Evolutionary conservation across 2,113 vertebrate genomes (phyloP).

Genomic region (Otolemur garnettii): DNA sequence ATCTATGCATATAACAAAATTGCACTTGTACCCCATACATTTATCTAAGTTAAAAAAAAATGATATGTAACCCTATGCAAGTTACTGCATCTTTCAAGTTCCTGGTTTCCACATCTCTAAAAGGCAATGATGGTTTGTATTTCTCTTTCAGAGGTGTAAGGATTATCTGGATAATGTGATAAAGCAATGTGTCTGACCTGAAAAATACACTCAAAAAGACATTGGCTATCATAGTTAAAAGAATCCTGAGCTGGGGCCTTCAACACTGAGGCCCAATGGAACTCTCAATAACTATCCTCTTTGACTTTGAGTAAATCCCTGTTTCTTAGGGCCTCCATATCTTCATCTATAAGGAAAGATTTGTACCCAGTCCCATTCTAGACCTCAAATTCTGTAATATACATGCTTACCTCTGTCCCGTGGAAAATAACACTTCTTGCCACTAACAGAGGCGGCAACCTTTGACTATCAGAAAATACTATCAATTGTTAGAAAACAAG

Average conservation of each 20-base stretch:
- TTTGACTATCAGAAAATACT: not conserved
- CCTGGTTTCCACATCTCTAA: not conserved
- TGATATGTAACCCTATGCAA: not conserved
- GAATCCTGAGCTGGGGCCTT: not conserved
- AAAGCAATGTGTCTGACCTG: not conserved
- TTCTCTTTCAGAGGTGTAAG: not conserved
- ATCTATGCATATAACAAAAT: too few relatives aligned
- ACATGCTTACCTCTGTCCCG: not conserved
- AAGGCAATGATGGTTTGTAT: not conserved
- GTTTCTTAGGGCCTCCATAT: not conserved
- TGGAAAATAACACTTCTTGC: not conserved
- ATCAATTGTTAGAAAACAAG: not conserved
- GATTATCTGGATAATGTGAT: not conserved
- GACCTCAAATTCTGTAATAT: not conserved
- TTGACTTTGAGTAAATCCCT: not conserved
- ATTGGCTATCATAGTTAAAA: not conserved
- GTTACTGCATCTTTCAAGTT: not conserved
- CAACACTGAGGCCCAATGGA: not conserved
- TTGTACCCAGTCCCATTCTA: not conserved
- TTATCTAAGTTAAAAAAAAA: not conserved
- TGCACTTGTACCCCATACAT: too few relatives aligned
- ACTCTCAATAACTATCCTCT: not conserved
- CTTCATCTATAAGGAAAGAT: not conserved
- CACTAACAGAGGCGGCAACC: not conserved
- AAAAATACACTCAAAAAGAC: not conserved